Evolutionary conservation across 2,888 invertebrate species (phyloP).

Genomic region (Sinotaia quadrata): DNA sequence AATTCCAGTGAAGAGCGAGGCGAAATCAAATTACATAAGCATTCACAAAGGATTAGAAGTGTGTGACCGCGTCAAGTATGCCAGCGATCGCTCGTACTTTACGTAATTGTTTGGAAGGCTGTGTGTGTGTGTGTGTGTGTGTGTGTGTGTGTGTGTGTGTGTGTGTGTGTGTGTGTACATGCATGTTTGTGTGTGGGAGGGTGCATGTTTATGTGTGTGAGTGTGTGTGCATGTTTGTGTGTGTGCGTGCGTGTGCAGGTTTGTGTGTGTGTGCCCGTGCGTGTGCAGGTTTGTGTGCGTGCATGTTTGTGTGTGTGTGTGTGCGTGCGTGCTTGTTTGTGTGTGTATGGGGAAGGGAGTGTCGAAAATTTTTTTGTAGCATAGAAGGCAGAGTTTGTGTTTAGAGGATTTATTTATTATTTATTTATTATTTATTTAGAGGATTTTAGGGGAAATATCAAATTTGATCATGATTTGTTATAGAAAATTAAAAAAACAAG

Average conservation of each 20-base stretch:
- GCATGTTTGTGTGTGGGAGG: not conserved
- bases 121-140: constrained; percentile 11
- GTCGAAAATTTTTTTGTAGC: too few species aligned
- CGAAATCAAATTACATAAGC: too few species aligned
- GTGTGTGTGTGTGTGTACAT: not conserved
- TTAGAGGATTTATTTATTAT: too few species aligned
- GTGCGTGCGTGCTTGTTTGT: not conserved
- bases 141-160: constrained; percentile 14
- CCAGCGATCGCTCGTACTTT: too few species aligned
- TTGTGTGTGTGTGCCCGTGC: not conserved
- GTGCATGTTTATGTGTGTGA: not conserved
- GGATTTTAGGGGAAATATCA: too few species aligned
- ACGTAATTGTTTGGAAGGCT: not conserved
- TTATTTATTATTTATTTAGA: too few species aligned
- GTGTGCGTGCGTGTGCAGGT: not conserved
- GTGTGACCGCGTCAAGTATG: too few species aligned
- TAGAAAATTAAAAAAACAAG: too few species aligned
- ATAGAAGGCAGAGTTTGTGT: too few species aligned
- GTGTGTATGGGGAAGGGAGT: not conserved
- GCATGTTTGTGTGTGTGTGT: not conserved
- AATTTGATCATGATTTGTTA: too few species aligned
- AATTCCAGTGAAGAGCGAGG: too few species aligned
- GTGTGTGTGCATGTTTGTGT: not conserved
- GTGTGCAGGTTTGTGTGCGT: not conserved
- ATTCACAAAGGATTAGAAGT: too few species aligned